Evolutionary conservation across 2,797 vertebrate genomes (phyloP).

Genomic region (Glossophaga mutica): DNA sequence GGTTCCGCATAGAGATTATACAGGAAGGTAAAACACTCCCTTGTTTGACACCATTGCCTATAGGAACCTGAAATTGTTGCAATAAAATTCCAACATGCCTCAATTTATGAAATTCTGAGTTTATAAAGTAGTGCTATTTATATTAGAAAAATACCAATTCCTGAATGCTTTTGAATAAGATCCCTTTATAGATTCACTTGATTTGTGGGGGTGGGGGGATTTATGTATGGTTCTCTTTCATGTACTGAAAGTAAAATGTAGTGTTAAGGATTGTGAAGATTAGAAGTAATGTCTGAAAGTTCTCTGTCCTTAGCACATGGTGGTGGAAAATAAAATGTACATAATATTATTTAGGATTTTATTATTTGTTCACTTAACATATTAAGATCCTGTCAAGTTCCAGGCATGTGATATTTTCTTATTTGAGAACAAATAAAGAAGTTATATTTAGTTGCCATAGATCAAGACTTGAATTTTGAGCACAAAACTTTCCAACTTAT

Average conservation of each 20-base stretch:
- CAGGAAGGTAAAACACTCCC: neutral
- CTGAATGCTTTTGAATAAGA: conserved; percentile 15
- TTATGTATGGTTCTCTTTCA: neutral
- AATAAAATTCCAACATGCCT: neutral
- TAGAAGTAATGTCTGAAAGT: neutral
- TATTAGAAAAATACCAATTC: neutral
- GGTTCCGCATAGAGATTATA: neutral
- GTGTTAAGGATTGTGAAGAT: neutral
- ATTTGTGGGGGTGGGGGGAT: neutral
- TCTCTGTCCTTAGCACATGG: neutral
- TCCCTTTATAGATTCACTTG: neutral
- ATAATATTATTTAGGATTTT: neutral
- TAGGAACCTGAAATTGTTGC: neutral
- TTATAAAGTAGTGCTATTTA: conserved; percentile 5
- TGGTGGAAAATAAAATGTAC: neutral
- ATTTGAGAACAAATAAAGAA: neutral
- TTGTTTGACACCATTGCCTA: neutral
- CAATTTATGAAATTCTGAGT: conserved; percentile 22
- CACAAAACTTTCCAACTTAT: neutral
- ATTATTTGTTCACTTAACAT: neutral
- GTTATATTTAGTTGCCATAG: neutral
- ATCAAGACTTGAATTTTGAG: conserved; percentile 16
- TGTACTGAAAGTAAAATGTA: neutral
- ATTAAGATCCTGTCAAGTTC: neutral
- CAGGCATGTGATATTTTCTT: neutral